Evolutionary conservation across 2,113 vertebrate species (phyloP), one percentile per base, ranked within the genome.

Genomic region (Brienomyrus longianalis): DNA sequence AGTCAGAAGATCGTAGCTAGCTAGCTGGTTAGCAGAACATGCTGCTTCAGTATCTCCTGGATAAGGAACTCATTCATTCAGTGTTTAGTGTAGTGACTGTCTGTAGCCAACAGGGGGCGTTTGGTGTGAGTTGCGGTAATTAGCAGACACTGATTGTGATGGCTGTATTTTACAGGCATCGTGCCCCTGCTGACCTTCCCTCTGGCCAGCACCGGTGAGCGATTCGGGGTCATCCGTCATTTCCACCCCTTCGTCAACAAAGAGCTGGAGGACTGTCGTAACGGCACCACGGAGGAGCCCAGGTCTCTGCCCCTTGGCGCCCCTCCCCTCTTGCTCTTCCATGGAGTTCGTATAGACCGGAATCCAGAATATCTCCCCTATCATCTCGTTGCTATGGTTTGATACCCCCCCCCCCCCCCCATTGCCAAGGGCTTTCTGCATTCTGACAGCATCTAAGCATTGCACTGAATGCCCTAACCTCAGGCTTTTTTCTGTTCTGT

Each of bases 121-220:
- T 31, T 31, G 62, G n/a, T 70, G 4, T 13, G 62, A 70, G 23
- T 70, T 27, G 62, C 13, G 62, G 27, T 70, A 13, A 70, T 31
- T 31, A 11, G 43, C 47, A 21, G 54, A 43, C 27, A 0, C 23
- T 77, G 3, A 50, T 77, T 15, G 45, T 5, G 17, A 47, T 11
- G n/a, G n/a, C 47, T 88, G 23, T 15, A 11, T 17, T 31, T 88
- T 94, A 54, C 93, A 99, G 98, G 96, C 89, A 91, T 90, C 19
- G 93, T 96, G 43, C 94, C 95, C 91, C 59, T 99, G 90, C 95
- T 99, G 0, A 92, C 90, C 74, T 98, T 98, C 90, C 96, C 96
- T 5, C 95, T 98, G 43, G 97, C 97, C 51, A 98, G 97, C 88
- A 97, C 96, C 0, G 97, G 96, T 6, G 97, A 97, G 92, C 94